Base-by-base conservation (phyloP, 2,113 vertebrate genomes). In the Triplophysa dalaica region DNA sequence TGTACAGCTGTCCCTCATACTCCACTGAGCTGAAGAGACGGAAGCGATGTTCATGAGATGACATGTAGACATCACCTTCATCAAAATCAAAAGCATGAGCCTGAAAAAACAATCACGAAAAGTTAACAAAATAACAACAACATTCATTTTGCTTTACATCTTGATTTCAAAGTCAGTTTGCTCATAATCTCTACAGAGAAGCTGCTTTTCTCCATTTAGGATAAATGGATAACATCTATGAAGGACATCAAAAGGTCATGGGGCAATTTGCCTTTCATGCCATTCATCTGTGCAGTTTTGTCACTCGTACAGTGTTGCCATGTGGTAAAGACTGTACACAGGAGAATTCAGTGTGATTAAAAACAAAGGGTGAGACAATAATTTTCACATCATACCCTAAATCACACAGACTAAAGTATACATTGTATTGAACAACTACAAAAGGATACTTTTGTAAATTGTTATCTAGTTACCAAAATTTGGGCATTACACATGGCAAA, bases 1-100 rank as follows among this genome's bases (percentile, higher is more conserved):
- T 99, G 88, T 96, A 99, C 0, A 99, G 91, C 88, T 99, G 98
- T 2, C 98, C 98, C 83, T 99, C 97, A 83, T 95, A 97, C 88
- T 99, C 96, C 82, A 98, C 90, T 16, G 97, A 98, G 82, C 95
- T 96, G 92, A 99, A 99, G 79, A 90, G 89, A 62, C 95, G 95
- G 89, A 99, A 99, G 2, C 97, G 92, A 33, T 95, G 92, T 82
- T 99, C 98, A 9, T 98, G 94, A 26, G 97, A 97, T 1, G 97
- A 98, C 82, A 98, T 96, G 86, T 94, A 94, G 62, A 98, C 94
- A 8, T 97, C 95, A 16, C 94, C 89, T 14, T 98, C 95, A 88
- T 99, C 95, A n/a, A 92, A 81, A 83, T 96, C 94, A 77, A 91
- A 91, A 13, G 90, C 75, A 56, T 85, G 86, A 12, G 86, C 94